Percentiles rank a stretch among this genome's conserved stretches.
Conservation (phyloP, 2,113 vertebrate species). For the Alethe castanea region DNA sequence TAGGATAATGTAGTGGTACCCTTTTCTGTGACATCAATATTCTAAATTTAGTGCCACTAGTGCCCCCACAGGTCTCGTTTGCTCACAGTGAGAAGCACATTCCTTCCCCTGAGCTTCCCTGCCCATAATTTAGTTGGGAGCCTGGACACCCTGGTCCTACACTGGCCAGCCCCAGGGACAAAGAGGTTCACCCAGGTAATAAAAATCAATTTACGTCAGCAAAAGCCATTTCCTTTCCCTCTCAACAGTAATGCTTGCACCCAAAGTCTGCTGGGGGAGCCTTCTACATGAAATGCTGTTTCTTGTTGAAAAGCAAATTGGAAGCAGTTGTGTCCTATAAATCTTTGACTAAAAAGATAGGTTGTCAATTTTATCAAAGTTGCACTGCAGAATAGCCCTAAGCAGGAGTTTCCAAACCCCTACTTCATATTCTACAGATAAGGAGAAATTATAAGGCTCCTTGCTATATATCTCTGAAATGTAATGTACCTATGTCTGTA, state of each 20-base stretch:
- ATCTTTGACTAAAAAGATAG: constrained; percentile 67
- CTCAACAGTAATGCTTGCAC: background rate
- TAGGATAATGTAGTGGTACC: background rate
- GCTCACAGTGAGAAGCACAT: background rate
- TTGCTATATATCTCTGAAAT: constrained; percentile 46
- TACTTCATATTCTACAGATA: constrained; percentile 52
- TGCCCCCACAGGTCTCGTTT: background rate
- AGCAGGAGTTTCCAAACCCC: constrained; percentile 30
- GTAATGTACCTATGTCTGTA: constrained; percentile 27
- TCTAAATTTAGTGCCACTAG: background rate
- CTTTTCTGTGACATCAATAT: background rate
- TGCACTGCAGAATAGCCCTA: constrained; percentile 47
- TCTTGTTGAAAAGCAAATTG: constrained; percentile 50
- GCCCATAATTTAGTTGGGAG: background rate
- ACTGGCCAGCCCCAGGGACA: too few species aligned
- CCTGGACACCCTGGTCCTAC: background rate
- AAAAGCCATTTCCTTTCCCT: background rate
- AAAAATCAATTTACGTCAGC: background rate
- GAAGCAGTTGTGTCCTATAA: constrained; percentile 52
- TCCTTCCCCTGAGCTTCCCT: background rate
- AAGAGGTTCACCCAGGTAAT: background rate
- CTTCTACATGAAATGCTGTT: background rate
- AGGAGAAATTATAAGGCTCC: constrained; percentile 62
- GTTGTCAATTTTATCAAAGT: constrained; percentile 69
- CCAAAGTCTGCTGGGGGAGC: background rate